Conservation (phyloP, 2,113 vertebrate genomes). For the Malurus elegans region DNA sequence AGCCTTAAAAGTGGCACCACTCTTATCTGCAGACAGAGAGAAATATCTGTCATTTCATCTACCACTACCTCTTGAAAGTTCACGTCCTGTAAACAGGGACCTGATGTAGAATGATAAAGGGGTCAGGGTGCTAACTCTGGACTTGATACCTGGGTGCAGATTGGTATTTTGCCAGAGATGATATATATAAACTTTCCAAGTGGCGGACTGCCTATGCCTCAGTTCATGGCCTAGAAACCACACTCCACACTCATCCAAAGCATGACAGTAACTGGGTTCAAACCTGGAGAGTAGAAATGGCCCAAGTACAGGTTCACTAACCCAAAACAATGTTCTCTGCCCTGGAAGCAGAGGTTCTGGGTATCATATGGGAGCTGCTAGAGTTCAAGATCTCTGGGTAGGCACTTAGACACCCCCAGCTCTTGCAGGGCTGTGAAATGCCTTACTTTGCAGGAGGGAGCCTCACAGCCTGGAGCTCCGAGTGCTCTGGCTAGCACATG, state of each 20-base stretch:
- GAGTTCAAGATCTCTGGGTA: neutral
- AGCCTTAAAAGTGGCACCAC: neutral
- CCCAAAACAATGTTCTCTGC: neutral
- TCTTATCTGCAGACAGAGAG: neutral
- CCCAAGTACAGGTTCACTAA: neutral
- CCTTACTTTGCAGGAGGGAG: neutral
- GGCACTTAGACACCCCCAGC: neutral
- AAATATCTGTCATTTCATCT: neutral
- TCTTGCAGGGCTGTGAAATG: neutral
- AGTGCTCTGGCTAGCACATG: accelerated
- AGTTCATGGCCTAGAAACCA: neutral
- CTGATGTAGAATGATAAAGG: neutral
- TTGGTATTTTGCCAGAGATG: neutral
- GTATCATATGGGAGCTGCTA: neutral
- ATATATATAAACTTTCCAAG: neutral
- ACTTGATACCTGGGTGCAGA: neutral
- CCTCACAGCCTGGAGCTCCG: neutral
- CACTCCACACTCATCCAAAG: neutral
- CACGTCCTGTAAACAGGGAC: neutral
- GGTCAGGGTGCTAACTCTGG: neutral
- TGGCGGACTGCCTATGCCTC: neutral
- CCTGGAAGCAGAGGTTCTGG: neutral
- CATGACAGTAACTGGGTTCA: neutral
- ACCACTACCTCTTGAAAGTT: neutral
- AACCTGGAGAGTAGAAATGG: neutral